Evolutionary conservation across 2,888 invertebrate species (phyloP).

Genomic region (Limenitis camilla): DNA sequence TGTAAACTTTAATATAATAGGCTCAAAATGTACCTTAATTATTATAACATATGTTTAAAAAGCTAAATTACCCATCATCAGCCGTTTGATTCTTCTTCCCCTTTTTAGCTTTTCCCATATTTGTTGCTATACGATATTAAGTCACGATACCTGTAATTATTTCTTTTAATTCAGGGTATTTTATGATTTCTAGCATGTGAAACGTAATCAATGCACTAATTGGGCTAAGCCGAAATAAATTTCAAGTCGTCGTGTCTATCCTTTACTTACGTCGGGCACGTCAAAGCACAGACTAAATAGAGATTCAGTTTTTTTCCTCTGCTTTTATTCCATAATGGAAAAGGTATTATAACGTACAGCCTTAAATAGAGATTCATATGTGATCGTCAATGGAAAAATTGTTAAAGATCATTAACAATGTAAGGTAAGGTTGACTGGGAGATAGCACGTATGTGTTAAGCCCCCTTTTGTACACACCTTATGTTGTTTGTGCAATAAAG

Average conservation of each 20-base stretch:
- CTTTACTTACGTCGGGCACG: constrained; percentile 23
- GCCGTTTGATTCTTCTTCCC: constrained; percentile 84
- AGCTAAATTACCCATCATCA: constrained; percentile 80
- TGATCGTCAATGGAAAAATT: background rate
- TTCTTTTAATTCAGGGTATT: constrained; percentile 51
- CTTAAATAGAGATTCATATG: too few species aligned
- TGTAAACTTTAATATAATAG: constrained; percentile 24
- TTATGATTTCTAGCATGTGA: constrained; percentile 69
- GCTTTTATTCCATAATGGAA: too few species aligned
- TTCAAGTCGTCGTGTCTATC: constrained; percentile 58
- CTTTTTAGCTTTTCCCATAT: constrained; percentile 88
- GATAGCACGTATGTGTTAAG: too few species aligned
- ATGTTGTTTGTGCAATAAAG: too few species aligned
- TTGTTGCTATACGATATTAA: constrained; percentile 45
- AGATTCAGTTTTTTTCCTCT: too few species aligned
- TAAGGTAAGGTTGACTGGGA: too few species aligned
- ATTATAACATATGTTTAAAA: constrained; percentile 47
- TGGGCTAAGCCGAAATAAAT: constrained; percentile 38
- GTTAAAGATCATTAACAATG: background rate
- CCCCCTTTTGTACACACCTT: too few species aligned
- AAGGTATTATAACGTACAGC: background rate
- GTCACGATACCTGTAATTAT: constrained; percentile 60
- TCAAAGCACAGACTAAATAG: constrained; percentile 12
- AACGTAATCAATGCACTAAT: constrained; percentile 54
- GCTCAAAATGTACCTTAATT: constrained; percentile 26